Base-by-base conservation (phyloP, 2,797 vertebrate species). In the Sebastes taczanowskii region DNA sequence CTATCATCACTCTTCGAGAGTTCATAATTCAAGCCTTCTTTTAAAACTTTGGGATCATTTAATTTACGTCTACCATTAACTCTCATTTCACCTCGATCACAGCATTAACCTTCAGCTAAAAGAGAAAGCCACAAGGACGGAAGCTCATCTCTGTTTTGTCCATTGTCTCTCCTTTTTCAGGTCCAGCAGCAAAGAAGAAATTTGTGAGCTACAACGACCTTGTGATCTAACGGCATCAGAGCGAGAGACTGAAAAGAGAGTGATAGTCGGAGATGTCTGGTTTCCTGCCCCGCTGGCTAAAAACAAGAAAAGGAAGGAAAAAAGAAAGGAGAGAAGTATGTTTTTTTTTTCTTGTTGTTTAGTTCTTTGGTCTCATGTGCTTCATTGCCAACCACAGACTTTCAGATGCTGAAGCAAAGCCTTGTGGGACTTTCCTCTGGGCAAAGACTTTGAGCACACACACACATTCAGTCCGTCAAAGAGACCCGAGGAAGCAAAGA, bases 141-240 rank as follows among this genome's bases (percentile, higher is more conserved):
- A 63, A 29, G 55, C 66, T 82, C 25, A 78, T 29, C 66, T 3
- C 18, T 32, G 22, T 52, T 78, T 64, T 76, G 25, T 29, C 5
- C 30, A 11, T 35, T 55, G 65, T 22, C 86, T 82, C 59, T 75
- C n/a, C 38, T 23, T 67, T 85, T 87, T 14, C 90, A 99, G 98
- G 98, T 96, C 97, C 97, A 29, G 97, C 98, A 81, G 96, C 96
- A 60, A 98, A 98, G 94, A 97, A 97, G 94, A 98, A 98, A 90
- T 97, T 97, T 59, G 97, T 98, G 95, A 98, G 96, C 92, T 98
- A 98, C 95, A 97, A 97, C 83, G 97, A 99, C 95, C 96, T 98
- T 82, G 97, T 97, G 86, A 99, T 98, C 94, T 99, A 96, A 95
- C 60, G 79, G 66, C 80, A 4, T 91, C 88, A 46, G 42, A 78